Conservation (phyloP, 2,888 invertebrate genomes). For the Pheosia tremula region DNA sequence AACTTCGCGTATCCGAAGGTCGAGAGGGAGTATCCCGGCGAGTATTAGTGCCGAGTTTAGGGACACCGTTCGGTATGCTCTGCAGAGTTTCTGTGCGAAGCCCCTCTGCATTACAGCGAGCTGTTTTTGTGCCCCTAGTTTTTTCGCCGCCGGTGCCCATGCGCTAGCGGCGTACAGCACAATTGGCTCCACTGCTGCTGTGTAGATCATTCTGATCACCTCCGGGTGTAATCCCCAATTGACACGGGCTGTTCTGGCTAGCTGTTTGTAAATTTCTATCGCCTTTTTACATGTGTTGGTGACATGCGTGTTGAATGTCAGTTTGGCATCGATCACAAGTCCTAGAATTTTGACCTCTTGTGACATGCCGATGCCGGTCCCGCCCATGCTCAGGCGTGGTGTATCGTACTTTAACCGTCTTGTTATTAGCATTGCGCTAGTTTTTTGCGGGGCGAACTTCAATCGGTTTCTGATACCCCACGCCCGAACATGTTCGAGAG, state of each 20-base stretch:
- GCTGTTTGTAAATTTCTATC: neutral
- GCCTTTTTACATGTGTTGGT: conserved; percentile 1
- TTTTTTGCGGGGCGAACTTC: conserved; percentile 12
- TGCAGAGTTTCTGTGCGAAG: conserved; percentile 8
- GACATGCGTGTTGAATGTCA: conserved; percentile 5
- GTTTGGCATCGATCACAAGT: neutral
- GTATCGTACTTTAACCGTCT: conserved; percentile 1
- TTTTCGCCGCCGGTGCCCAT: conserved; percentile 1
- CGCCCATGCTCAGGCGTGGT: conserved; percentile 10
- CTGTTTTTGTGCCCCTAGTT: neutral
- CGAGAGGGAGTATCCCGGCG: conserved; percentile 26
- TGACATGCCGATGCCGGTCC: neutral
- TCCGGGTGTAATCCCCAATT: conserved; percentile 12
- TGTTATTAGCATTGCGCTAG: neutral
- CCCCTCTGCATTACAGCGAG: conserved; percentile 8
- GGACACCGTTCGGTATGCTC: too few species aligned
- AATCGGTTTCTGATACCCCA: conserved; percentile 13
- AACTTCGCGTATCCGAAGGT: conserved; percentile 23
- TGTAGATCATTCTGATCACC: too few species aligned
- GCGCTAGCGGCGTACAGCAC: neutral
- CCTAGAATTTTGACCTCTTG: conserved; percentile 1
- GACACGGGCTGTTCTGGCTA: neutral
- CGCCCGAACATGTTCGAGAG: conserved; percentile 11
- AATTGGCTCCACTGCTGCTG: neutral
- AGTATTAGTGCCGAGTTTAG: conserved; percentile 23